These are phyloP conservation scores for Ibidorhyncha struthersii DNA, from an alignment of 2,113 vertebrate species.

Conservation along the genomic window DNA sequence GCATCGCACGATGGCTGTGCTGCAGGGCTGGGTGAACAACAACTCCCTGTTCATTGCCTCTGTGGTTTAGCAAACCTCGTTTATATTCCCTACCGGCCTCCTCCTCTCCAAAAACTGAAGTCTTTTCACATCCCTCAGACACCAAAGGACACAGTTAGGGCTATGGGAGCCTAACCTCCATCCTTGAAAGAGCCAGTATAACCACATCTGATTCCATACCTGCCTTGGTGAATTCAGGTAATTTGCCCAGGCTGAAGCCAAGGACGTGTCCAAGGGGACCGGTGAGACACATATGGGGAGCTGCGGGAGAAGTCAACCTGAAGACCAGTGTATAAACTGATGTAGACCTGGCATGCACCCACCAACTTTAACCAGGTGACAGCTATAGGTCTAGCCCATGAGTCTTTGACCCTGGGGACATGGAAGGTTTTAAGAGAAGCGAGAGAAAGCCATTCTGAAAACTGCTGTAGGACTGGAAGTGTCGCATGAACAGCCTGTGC, in stretches of 20 bases:
- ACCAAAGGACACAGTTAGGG: background rate
- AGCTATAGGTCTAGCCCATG: background rate
- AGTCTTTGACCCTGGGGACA: background rate
- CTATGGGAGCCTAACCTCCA: background rate
- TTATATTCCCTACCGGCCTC: background rate
- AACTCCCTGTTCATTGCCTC: background rate
- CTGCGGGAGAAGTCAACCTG: background rate
- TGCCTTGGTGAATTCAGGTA: background rate
- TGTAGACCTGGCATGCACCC: background rate
- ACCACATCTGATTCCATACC: background rate
- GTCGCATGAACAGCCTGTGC: background rate
- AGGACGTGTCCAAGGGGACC: background rate
- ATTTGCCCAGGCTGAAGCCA: background rate
- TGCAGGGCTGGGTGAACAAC: background rate
- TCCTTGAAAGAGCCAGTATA: background rate
- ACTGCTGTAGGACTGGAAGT: background rate
- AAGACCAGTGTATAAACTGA: background rate
- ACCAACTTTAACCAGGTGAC: background rate
- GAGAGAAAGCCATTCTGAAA: background rate
- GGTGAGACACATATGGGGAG: background rate
- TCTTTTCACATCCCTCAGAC: background rate
- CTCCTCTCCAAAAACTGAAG: background rate
- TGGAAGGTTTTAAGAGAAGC: background rate
- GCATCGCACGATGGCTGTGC: background rate
- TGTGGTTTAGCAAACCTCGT: background rate